Conservation (phyloP, 2,797 vertebrate species). For the Steatocranus sp. region DNA sequence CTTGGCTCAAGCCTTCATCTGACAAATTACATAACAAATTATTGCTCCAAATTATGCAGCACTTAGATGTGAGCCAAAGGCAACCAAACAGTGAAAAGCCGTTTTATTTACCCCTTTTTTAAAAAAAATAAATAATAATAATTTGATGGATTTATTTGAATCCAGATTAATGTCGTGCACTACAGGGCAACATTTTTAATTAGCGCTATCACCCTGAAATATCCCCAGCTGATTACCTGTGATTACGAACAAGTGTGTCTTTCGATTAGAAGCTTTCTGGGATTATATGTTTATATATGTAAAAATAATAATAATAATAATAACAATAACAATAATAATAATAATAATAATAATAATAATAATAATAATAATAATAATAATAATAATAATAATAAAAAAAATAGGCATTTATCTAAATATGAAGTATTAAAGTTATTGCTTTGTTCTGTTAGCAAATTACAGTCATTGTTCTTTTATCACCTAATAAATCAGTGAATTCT, state of each 20-base stretch:
- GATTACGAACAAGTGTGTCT: background rate
- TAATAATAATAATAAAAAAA: too few relatives aligned
- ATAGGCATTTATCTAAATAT: background rate
- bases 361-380: too few relatives aligned
- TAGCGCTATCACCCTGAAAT: background rate
- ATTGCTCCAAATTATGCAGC: background rate
- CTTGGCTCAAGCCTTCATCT: background rate
- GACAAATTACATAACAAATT: constrained; percentile 4
- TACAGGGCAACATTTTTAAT: background rate
- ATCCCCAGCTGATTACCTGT: background rate
- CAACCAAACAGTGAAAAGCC: background rate
- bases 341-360: too few relatives aligned
- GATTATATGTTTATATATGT: background rate
- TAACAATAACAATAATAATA: too few relatives aligned
- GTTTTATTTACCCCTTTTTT: background rate
- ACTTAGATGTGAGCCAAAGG: background rate
- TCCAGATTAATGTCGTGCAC: background rate
- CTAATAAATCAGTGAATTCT: background rate
- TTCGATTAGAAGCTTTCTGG: background rate
- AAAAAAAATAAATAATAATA: background rate
- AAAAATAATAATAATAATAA: too few relatives aligned
- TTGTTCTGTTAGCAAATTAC: background rate
- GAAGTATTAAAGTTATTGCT: background rate
- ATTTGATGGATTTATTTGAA: background rate
- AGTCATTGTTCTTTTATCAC: background rate